A percentile compares a stretch with the other conserved stretches of the same genome.
Conservation (phyloP, 37 sponge, comb jelly and placozoan species). For the Bolinopsis microptera region DNA sequence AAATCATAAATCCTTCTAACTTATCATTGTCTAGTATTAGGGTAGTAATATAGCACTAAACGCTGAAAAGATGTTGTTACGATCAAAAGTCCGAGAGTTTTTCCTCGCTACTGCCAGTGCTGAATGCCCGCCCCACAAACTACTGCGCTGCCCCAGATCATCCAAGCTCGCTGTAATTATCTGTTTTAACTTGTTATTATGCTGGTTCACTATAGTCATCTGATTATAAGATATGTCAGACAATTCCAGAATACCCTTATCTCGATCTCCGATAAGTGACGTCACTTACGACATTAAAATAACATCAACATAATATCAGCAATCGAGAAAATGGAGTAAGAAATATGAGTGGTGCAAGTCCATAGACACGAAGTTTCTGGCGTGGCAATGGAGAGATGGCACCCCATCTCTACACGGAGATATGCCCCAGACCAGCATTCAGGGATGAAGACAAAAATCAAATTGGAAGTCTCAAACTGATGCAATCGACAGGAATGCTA, state of each 20-base stretch:
- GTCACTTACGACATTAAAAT: too few species aligned
- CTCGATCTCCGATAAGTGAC: too few species aligned
- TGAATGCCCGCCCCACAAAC: background rate
- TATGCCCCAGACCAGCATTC: slow-evolving; percentile 20
- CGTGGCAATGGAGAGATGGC: slow-evolving; percentile 7
- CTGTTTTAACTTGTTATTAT: too few species aligned
- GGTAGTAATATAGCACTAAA: background rate
- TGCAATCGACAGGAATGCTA: background rate
- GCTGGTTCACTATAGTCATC: too few species aligned
- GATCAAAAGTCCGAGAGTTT: background rate
- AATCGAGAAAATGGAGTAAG: too few species aligned
- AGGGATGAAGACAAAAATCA: slow-evolving; percentile 28
- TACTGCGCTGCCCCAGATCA: background rate
- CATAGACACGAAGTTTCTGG: background rate
- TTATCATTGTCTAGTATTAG: too few species aligned
- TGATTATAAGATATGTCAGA: too few species aligned
- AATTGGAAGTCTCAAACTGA: slow-evolving; percentile 27
- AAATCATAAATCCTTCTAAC: too few species aligned
- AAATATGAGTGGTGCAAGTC: too few species aligned
- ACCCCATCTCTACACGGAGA: slow-evolving; percentile 48
- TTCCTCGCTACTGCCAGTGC: background rate
- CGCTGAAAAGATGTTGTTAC: background rate
- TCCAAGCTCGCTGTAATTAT: background rate
- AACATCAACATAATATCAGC: too few species aligned
- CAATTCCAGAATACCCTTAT: too few species aligned